Conservation (phyloP, 1,140 invertebrate species). For the Periplaneta americana region DNA sequence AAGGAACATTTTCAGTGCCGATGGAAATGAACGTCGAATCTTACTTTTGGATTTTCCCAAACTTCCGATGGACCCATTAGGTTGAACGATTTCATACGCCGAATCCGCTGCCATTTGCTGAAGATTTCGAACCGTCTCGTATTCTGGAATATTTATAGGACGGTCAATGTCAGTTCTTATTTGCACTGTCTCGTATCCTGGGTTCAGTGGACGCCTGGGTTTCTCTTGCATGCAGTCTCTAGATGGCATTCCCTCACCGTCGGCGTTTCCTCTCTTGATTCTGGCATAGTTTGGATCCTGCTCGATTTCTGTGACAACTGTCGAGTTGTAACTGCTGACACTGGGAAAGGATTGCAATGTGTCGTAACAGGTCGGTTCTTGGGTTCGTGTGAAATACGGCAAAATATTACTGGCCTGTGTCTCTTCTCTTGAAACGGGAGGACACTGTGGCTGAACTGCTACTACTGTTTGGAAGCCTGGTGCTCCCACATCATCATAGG, state of each 20-base stretch:
- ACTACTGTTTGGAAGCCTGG: background rate
- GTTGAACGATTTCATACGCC: background rate
- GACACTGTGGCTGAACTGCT: background rate
- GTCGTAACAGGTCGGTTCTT: conserved; percentile 1
- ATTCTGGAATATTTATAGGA: conserved; percentile 1
- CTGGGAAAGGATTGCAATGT: conserved; percentile 14
- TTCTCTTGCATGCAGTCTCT: background rate
- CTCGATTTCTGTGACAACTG: conserved; percentile 3
- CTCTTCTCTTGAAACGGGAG: background rate
- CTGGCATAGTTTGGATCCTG: background rate
- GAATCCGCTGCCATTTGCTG: conserved; percentile 9
- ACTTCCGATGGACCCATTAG: background rate
- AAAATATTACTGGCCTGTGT: background rate
- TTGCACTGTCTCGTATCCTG: conserved; percentile 3
- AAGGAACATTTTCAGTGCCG: conserved; percentile 11
- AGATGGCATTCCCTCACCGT: background rate
- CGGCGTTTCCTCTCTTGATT: background rate
- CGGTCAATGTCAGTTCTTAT: background rate
- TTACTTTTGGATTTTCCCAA: background rate
- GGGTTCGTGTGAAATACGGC: background rate
- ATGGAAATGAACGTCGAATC: background rate
- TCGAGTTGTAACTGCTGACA: conserved; percentile 14
- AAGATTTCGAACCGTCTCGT: conserved; percentile 8
- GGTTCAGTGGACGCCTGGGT: background rate
- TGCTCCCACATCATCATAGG: background rate